phyloP scores from a whole-genome alignment of 2,888 invertebrate species.

The Eilema griseolum region DNA sequence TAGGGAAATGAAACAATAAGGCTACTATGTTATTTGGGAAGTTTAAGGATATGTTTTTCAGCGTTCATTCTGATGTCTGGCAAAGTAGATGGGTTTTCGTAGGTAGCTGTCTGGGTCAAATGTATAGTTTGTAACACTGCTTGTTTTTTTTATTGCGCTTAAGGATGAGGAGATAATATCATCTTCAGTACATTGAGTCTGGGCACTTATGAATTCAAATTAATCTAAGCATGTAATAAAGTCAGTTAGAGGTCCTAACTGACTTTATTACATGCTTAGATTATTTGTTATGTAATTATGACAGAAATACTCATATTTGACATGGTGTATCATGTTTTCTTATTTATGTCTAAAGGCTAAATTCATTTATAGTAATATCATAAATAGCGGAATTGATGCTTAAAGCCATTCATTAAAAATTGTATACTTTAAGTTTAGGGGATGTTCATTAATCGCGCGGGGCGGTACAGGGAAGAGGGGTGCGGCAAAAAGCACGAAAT shows the following conservation, averaged over 20 bases:
- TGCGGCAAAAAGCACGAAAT: too few relatives aligned
- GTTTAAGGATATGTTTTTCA: conserved; percentile 36
- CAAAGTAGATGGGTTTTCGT: conserved; percentile 44
- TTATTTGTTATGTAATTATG: too few relatives aligned
- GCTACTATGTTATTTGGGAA: conserved; percentile 28
- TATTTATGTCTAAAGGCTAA: background rate
- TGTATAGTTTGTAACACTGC: conserved; percentile 9
- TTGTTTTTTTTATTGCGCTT: too few relatives aligned
- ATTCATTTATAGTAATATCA: too few relatives aligned
- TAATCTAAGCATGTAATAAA: background rate
- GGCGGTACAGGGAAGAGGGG: too few relatives aligned
- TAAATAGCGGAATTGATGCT: too few relatives aligned
- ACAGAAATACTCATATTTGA: background rate
- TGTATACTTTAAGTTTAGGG: too few relatives aligned
- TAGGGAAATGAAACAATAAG: conserved; percentile 34
- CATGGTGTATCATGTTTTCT: background rate
- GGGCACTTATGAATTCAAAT: conserved; percentile 6
- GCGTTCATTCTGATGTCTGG: conserved; percentile 39
- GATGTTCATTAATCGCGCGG: too few relatives aligned
- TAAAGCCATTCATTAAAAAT: too few relatives aligned
- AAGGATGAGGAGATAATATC: conserved; percentile 34
- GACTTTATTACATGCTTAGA: too few relatives aligned
- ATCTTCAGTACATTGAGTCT: conserved; percentile 25
- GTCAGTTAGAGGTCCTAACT: too few relatives aligned
- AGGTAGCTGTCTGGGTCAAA: conserved; percentile 41